Conservation (phyloP, 2,888 invertebrate species). For the Ochropleura plecta region DNA sequence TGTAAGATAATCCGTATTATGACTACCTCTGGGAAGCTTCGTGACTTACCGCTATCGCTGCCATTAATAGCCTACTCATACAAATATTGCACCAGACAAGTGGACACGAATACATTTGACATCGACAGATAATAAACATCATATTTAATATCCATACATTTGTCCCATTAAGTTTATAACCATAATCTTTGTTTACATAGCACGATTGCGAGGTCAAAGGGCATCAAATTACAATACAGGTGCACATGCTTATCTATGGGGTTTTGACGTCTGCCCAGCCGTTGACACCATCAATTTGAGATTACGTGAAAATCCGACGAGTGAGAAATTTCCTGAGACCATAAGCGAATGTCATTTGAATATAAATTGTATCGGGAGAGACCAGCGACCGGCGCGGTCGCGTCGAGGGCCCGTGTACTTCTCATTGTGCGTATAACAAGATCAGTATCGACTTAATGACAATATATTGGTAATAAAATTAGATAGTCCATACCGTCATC, state of each 20-base stretch:
- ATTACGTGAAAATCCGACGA: constrained; percentile 88
- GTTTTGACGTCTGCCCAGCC: constrained; percentile 76
- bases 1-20: constrained; percentile 69
- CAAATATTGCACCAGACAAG: constrained; percentile 35
- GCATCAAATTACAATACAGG: constrained; percentile 66
- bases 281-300: constrained; percentile 85
- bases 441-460: constrained; percentile 91
- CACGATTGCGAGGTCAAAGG: constrained; percentile 64
- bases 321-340: constrained; percentile 87
- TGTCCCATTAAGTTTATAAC: constrained; percentile 55
- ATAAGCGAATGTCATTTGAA: constrained; percentile 89
- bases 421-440: constrained; percentile 90
- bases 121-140: constrained; percentile 39
- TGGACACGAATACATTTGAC: constrained; percentile 20
- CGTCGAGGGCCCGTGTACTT: constrained; percentile 81
- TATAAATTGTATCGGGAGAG: constrained; percentile 86
- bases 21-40: constrained; percentile 63
- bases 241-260: constrained; percentile 69
- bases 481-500: constrained; percentile 89
- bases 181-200: constrained; percentile 61
- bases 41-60: constrained; percentile 70
- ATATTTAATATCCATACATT: constrained; percentile 60
- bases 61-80: constrained; percentile 32
- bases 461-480: constrained; percentile 91
- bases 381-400: constrained; percentile 68